Evolutionary conservation across 2,797 vertebrate species (phyloP).

Genomic region (Hozukius guyotensis): DNA sequence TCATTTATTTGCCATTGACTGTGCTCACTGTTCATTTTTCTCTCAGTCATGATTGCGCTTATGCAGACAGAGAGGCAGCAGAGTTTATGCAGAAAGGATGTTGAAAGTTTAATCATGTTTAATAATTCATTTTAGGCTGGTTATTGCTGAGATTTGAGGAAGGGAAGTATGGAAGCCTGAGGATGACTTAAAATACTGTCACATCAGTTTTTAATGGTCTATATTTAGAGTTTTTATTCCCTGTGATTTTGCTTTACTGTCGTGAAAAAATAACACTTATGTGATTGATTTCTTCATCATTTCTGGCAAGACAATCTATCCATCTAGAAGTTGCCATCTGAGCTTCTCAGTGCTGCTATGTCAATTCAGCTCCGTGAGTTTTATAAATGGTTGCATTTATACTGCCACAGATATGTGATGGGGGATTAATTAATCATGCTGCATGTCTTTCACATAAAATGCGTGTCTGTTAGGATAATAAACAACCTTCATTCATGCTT

Average conservation of each 20-base stretch:
- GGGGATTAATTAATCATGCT: not conserved
- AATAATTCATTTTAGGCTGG: conserved; percentile 18
- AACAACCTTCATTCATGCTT: not conserved
- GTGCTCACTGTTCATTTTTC: not conserved
- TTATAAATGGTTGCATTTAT: not conserved
- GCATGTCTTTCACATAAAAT: not conserved
- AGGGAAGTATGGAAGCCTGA: not conserved
- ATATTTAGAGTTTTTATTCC: not conserved
- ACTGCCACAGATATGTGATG: not conserved
- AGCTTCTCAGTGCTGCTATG: not conserved
- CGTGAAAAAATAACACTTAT: not conserved
- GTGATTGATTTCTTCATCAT: not conserved
- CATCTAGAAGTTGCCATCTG: not conserved
- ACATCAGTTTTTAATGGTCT: not conserved
- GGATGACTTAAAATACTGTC: not conserved
- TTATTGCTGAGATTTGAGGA: not conserved
- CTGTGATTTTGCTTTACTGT: not conserved
- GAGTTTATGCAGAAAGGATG: not conserved
- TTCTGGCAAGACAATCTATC: not conserved
- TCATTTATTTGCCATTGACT: not conserved
- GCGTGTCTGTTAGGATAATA: not conserved
- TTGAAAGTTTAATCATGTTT: conserved; percentile 35
- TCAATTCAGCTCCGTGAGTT: not conserved
- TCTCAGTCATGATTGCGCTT: conserved; percentile 5
- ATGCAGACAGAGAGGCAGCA: not conserved